phyloP scores from a whole-genome alignment of 2,113 vertebrate species.

The Gobiocypris rarus region DNA sequence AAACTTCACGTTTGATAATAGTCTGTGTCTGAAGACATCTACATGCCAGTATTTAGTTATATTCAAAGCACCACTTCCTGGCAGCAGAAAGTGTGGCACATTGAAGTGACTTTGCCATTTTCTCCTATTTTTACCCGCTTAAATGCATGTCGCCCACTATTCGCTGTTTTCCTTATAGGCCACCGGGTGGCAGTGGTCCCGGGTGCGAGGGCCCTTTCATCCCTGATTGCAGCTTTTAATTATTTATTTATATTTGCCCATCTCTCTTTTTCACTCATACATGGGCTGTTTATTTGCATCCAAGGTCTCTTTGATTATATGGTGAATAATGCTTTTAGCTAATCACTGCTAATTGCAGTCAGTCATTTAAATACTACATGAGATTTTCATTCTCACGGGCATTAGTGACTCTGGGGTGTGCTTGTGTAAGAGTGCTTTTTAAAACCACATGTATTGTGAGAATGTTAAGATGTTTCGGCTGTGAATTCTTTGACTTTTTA shows the following conservation, averaged over 20 bases:
- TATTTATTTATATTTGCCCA: background rate
- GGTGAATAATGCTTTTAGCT: conserved; percentile 6
- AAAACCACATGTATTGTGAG: background rate
- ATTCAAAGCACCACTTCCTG: too few relatives aligned
- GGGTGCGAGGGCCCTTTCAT: too few relatives aligned
- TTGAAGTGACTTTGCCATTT: too few relatives aligned
- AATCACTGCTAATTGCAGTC: conserved; percentile 49
- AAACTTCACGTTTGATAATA: too few relatives aligned
- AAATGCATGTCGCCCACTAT: too few relatives aligned
- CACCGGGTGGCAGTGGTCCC: too few relatives aligned
- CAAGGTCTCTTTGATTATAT: background rate
- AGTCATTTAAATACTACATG: conserved; percentile 9
- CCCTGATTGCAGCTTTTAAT: too few relatives aligned
- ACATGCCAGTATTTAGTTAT: too few relatives aligned
- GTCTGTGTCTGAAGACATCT: too few relatives aligned
- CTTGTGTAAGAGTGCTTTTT: conserved; percentile 1
- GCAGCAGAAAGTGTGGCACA: too few relatives aligned
- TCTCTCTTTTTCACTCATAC: background rate
- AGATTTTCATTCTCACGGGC: conserved; percentile 29
- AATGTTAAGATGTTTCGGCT: background rate
- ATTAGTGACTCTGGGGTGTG: background rate
- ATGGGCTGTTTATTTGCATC: conserved; percentile 23
- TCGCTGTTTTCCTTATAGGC: too few relatives aligned
- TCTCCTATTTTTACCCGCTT: too few relatives aligned
- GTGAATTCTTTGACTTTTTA: background rate